phyloP scores from a whole-genome alignment of 2,888 invertebrate genomes.

The Thereva nobilitata region DNA sequence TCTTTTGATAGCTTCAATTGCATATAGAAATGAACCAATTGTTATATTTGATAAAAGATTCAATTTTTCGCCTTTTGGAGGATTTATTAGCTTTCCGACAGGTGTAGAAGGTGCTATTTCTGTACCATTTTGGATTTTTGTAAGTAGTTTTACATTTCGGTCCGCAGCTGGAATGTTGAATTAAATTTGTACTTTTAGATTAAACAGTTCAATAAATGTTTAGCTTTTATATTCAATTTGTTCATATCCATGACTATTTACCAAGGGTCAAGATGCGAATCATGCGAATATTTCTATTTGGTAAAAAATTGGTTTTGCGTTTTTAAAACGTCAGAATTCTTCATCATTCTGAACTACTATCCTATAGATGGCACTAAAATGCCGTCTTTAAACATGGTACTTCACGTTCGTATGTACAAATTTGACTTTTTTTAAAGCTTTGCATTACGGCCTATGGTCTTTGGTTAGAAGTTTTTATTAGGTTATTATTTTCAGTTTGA shows the following conservation, averaged over 20 bases:
- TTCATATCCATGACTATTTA: too few species aligned
- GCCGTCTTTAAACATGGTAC: too few species aligned
- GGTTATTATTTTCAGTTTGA: neutral
- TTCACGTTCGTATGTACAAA: neutral
- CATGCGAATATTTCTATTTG: too few species aligned
- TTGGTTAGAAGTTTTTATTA: neutral
- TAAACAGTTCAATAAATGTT: neutral
- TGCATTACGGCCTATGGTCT: too few species aligned
- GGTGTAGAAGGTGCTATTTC: constrained; percentile 59
- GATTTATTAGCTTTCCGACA: constrained; percentile 60
- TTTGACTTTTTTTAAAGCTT: too few species aligned
- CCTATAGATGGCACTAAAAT: too few species aligned
- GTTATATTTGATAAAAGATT: constrained; percentile 57
- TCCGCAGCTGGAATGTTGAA: constrained; percentile 44
- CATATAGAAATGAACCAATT: constrained; percentile 59
- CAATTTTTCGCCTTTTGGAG: constrained; percentile 59
- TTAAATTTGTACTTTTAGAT: constrained; percentile 2
- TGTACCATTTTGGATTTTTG: constrained; percentile 61
- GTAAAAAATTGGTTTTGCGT: too few species aligned
- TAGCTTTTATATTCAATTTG: constrained; percentile 20
- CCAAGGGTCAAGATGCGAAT: too few species aligned
- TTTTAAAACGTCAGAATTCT: too few species aligned
- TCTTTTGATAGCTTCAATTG: constrained; percentile 56
- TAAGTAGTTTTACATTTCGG: constrained; percentile 58
- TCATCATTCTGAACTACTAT: too few species aligned